phyloP scores from a whole-genome alignment of 1,140 invertebrate species.

The Doryteuthis pealeii region DNA sequence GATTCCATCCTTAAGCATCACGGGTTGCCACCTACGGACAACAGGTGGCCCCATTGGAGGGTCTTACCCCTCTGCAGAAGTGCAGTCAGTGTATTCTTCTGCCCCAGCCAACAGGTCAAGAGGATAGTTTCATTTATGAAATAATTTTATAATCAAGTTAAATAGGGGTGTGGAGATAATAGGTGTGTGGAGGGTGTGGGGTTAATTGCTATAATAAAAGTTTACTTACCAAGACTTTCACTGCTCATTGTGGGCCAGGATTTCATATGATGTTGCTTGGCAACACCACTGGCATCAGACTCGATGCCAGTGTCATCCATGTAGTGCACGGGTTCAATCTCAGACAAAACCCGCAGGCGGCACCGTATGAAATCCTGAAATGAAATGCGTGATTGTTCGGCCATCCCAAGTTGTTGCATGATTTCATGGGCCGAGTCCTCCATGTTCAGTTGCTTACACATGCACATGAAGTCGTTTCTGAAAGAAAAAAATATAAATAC shows the following conservation, averaged over 20 bases:
- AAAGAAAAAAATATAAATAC: constrained; percentile 15
- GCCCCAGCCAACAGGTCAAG: too few species aligned
- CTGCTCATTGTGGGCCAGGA: constrained; percentile 65
- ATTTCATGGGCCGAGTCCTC: constrained; percentile 71
- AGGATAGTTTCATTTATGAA: too few species aligned
- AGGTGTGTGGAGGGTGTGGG: too few species aligned
- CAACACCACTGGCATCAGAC: constrained; percentile 34
- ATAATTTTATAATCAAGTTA: too few species aligned
- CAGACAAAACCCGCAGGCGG: constrained; percentile 60
- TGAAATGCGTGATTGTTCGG: constrained; percentile 67
- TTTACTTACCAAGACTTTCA: constrained; percentile 67
- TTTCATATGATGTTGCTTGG: constrained; percentile 31
- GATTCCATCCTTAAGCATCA: too few species aligned
- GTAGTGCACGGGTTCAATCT: constrained; percentile 27
- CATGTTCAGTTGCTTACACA: constrained; percentile 69
- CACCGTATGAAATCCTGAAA: constrained; percentile 70
- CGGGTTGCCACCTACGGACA: too few species aligned
- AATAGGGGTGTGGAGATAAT: too few species aligned
- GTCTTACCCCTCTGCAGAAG: too few species aligned
- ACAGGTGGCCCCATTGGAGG: too few species aligned
- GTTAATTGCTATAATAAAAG: too few species aligned
- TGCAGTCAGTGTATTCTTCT: too few species aligned
- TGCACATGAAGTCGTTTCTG: constrained; percentile 69
- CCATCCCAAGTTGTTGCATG: constrained; percentile 70
- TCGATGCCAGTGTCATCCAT: constrained; percentile 31